Evolutionary conservation across 1,140 invertebrate genomes (phyloP).

Genomic region (Megathymus violae): DNA sequence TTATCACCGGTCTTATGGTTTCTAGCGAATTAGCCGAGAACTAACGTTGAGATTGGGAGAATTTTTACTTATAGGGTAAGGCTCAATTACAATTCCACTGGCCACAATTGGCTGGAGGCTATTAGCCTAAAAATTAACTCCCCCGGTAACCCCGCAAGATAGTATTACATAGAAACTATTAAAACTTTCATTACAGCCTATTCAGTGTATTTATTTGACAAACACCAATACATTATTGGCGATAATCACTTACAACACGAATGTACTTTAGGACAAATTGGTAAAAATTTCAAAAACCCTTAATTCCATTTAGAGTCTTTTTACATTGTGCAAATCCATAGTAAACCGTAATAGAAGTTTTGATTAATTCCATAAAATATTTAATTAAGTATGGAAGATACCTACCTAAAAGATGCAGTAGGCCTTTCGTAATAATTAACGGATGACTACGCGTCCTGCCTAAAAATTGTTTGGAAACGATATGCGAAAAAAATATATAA

Average conservation of each 20-base stretch:
- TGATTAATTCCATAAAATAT: conserved; percentile 23
- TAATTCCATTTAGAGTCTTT: conserved; percentile 48
- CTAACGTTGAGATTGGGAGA: no score
- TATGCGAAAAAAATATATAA: conserved; percentile 46
- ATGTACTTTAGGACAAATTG: conserved; percentile 28
- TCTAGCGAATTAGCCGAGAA: no score
- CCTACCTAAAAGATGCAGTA: conserved; percentile 39
- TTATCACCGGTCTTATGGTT: no score
- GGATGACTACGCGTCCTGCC: conserved; percentile 17
- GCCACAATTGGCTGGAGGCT: no score
- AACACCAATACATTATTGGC: no score
- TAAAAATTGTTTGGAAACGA: conserved; percentile 38
- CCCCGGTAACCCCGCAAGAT: no score
- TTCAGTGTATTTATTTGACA: no score
- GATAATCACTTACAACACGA: background rate
- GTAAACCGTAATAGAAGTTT: conserved; percentile 29
- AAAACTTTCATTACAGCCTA: no score
- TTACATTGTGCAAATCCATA: conserved; percentile 50
- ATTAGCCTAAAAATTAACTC: no score
- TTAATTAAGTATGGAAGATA: conserved; percentile 25
- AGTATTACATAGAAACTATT: no score
- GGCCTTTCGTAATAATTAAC: conserved; percentile 34
- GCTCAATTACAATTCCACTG: no score
- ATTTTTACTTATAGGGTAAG: no score
- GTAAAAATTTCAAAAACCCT: conserved; percentile 45